Conservation (phyloP, 2,888 invertebrate genomes). For the Zele albiditarsus region DNA sequence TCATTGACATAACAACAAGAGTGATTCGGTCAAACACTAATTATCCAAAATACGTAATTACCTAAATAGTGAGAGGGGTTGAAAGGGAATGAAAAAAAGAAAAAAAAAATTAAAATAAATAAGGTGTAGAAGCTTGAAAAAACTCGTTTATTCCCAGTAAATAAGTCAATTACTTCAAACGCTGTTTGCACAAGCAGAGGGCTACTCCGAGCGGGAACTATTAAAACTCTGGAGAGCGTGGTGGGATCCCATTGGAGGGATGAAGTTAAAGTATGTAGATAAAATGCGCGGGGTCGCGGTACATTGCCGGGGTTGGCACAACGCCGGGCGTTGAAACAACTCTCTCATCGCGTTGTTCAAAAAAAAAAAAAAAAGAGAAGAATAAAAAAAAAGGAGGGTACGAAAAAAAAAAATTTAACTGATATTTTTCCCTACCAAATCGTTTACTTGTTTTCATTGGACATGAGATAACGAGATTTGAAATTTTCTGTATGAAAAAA, state of each 20-base stretch:
- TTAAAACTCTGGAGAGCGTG: conserved; percentile 48
- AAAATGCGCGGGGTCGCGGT: conserved; percentile 27
- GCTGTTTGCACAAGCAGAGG: conserved; percentile 32
- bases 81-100: background rate
- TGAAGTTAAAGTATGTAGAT: conserved; percentile 43
- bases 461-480: background rate
- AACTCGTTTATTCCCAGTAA: conserved; percentile 31
- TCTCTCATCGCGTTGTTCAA: conserved; percentile 11
- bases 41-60: conserved; percentile 3
- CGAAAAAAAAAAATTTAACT: background rate
- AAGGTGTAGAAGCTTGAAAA: conserved; percentile 12
- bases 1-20: background rate
- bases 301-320: conserved; percentile 33
- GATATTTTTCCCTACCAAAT: background rate
- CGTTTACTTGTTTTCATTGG: background rate
- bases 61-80: background rate
- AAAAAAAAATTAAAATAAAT: conserved; percentile 15
- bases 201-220: conserved; percentile 42
- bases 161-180: conserved; percentile 42
- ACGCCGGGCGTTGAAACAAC: conserved; percentile 30
- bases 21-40: background rate
- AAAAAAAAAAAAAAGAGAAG: conserved; percentile 5
- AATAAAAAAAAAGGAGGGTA: background rate
- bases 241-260: conserved; percentile 33
- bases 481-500: background rate